A percentile compares a stretch with the other conserved stretches of the same genome.
These are phyloP conservation scores for Bos taurus DNA, from an alignment of 2,113 vertebrate species.

Conservation along the genomic window ARS-UCD2.0 NC_037330.1:29092501-29093000, in stretches of 20 bases:
- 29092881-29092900: neutral
- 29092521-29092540: neutral
- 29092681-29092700: neutral
- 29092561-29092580: neutral
- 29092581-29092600: neutral
- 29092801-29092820: accelerated
- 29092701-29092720: too few species aligned
- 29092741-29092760: neutral
- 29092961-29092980: slow-evolving; percentile 20
- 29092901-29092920: neutral
- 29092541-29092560: neutral
- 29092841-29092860: neutral
- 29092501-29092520: neutral
- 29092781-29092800: neutral
- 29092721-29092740: neutral
- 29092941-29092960: slow-evolving; percentile 19
- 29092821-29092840: neutral
- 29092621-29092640: neutral
- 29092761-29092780: neutral
- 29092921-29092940: neutral
- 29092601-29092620: neutral
- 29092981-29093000: slow-evolving; percentile 48
- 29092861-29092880: neutral
- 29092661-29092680: too few species aligned
- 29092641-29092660: neutral